A percentile compares a stretch with the other conserved stretches of the same genome.
Evolutionary conservation across 2,113 vertebrate genomes (phyloP).

Genomic region (Bolborhynchus lineola): DNA sequence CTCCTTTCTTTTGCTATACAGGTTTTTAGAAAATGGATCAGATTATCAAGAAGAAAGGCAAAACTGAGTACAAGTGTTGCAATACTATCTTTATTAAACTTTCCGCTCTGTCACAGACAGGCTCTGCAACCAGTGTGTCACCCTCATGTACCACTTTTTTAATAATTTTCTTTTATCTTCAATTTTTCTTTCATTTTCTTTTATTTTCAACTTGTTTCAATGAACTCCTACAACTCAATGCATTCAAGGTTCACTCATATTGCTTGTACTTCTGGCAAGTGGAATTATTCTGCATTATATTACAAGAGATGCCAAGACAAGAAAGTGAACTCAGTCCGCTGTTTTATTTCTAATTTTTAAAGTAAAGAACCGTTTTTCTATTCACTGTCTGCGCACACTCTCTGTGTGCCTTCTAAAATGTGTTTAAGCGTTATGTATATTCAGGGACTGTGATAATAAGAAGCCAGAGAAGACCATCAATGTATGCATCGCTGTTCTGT

Average conservation of each 20-base stretch:
- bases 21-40: background rate
- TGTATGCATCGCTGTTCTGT: background rate
- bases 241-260: background rate
- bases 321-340: background rate
- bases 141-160: background rate
- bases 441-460: background rate
- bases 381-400: background rate
- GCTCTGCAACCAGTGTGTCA: background rate
- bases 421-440: accelerated
- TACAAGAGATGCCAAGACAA: background rate
- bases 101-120: background rate
- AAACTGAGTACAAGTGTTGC: background rate
- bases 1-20: background rate
- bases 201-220: background rate
- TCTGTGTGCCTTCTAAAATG: background rate
- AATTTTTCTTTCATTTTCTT: background rate
- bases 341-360: background rate
- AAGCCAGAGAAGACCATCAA: background rate
- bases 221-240: background rate
- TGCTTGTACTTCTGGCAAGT: background rate
- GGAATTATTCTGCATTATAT: background rate
- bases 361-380: background rate
- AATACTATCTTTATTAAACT: background rate
- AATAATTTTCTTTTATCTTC: background rate
- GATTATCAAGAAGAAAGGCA: background rate